Evolutionary conservation across 2,797 vertebrate genomes (phyloP).

Genomic region (Otolemur crassicaudatus): DNA sequence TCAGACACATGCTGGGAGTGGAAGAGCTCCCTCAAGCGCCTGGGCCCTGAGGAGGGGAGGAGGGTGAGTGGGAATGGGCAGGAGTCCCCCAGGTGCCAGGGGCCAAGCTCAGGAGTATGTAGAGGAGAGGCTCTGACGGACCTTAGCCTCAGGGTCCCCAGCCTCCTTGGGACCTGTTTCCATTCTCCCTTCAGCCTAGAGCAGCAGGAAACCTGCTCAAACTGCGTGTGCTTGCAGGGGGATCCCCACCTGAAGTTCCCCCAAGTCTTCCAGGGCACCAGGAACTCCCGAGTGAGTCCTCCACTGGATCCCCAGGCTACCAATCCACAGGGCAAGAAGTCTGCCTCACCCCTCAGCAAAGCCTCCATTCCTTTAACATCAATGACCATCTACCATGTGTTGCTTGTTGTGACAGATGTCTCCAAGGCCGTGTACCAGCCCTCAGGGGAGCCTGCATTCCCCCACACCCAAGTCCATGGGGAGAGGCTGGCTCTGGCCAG

Average conservation of each 20-base stretch:
- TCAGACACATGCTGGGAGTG: not conserved
- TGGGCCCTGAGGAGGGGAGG: not conserved
- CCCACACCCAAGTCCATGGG: not conserved
- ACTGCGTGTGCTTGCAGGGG: not conserved
- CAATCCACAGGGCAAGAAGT: not conserved
- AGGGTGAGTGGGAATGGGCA: rapidly evolving
- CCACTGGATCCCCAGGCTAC: too few species aligned
- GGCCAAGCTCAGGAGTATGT: not conserved
- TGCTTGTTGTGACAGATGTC: not conserved
- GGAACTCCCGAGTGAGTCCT: not conserved
- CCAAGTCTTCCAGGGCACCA: not conserved
- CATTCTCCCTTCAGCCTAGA: not conserved
- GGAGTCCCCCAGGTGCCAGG: not conserved
- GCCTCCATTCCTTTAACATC: not conserved
- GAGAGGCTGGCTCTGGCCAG: not conserved
- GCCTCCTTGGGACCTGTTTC: not conserved
- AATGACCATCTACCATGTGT: rapidly evolving
- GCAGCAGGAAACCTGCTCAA: not conserved
- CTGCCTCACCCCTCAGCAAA: not conserved
- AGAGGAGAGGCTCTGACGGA: too few species aligned
- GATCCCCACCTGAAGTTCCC: not conserved
- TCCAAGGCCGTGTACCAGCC: too few species aligned
- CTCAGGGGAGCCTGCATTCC: rapidly evolving
- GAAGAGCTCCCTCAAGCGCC: not conserved
- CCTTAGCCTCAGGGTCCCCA: not conserved